These are phyloP conservation scores for Furcula furcula DNA, from an alignment of 2,888 invertebrate species.

Conservation along the genomic window DNA sequence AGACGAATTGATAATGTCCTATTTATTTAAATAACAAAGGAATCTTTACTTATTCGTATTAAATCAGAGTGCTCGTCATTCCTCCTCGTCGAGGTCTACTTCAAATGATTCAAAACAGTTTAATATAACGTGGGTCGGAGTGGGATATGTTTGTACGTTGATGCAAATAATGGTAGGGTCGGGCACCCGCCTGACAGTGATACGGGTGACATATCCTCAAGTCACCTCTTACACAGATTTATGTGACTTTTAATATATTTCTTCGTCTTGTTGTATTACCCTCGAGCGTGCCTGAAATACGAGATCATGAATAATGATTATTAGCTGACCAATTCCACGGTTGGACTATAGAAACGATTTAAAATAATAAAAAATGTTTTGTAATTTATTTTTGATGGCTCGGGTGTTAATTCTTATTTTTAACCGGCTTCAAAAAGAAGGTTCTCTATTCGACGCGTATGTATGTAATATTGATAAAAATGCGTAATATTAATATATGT, in stretches of 20 bases:
- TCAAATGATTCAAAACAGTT: slow-evolving; percentile 26
- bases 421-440: too few relatives aligned
- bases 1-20: too few relatives aligned
- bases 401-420: too few relatives aligned
- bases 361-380: too few relatives aligned
- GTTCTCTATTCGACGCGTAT: too few relatives aligned
- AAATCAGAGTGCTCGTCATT: not conserved
- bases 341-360: too few relatives aligned
- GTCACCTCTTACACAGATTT: slow-evolving; percentile 41
- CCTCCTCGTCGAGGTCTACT: not conserved
- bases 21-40: too few relatives aligned
- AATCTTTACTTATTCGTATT: too few relatives aligned
- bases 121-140: slow-evolving; percentile 35
- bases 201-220: slow-evolving; percentile 53
- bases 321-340: not conserved
- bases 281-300: not conserved
- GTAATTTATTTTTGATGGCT: too few relatives aligned
- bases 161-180: slow-evolving; percentile 46
- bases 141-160: slow-evolving; percentile 29
- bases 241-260: slow-evolving; percentile 30
- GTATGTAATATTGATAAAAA: too few relatives aligned
- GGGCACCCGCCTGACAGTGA: slow-evolving; percentile 50
- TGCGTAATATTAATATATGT: too few relatives aligned
- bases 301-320: not conserved
- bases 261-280: slow-evolving; percentile 1